These are phyloP conservation scores for Heterodera filipjevi DNA, from an alignment of 2,888 invertebrate genomes.

Conservation along the genomic window DNA sequence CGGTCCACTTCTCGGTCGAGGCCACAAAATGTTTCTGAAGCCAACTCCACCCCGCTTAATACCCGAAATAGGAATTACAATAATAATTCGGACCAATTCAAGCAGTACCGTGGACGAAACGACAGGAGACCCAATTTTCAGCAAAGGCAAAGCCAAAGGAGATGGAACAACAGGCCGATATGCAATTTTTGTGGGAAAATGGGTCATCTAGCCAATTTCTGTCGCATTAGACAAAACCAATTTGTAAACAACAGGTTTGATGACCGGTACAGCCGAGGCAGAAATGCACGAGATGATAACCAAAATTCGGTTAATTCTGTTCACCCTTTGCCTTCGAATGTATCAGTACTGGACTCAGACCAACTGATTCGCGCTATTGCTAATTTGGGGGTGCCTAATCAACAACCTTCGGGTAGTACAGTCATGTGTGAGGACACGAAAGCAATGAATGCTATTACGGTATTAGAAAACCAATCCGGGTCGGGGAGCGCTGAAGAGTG, in stretches of 20 bases:
- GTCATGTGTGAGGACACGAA: not conserved
- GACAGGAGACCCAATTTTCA: not conserved
- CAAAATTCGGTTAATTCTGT: not conserved
- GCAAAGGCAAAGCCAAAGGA: not conserved
- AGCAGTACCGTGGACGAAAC: not conserved
- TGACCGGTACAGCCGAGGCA: not conserved
- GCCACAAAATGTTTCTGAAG: not conserved
- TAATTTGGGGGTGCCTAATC: not conserved
- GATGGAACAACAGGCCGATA: slow-evolving; percentile 10
- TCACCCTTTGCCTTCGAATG: not conserved
- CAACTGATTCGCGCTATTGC: not conserved
- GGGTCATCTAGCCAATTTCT: slow-evolving; percentile 1
- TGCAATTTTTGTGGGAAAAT: slow-evolving; percentile 12
- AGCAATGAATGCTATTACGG: not conserved
- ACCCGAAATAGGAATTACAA: not conserved
- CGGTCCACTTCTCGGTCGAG: not conserved
- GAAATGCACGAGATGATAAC: not conserved
- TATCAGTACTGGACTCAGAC: not conserved
- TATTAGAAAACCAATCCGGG: not conserved
- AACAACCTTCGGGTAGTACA: not conserved
- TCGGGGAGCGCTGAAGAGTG: no score
- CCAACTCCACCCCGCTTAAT: not conserved
- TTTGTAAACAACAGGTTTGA: not conserved
- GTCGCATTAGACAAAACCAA: not conserved
- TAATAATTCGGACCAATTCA: not conserved